Evolutionary conservation across 2,888 invertebrate species (phyloP).

Genomic region (Cephus sareptanus): DNA sequence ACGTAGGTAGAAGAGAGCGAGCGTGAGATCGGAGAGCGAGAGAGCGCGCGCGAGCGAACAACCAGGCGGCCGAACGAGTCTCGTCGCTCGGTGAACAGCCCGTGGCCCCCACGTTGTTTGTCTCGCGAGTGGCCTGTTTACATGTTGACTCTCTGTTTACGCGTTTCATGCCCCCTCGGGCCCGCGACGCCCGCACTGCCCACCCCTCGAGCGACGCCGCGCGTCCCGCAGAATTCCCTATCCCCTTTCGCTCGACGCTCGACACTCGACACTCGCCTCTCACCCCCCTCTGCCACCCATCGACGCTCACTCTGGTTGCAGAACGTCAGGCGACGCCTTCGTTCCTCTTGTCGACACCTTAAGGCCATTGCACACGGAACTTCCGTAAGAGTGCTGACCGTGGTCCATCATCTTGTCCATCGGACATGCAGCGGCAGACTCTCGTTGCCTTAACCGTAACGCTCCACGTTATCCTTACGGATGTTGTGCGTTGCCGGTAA

Average conservation of each 20-base stretch:
- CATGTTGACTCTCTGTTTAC: slow-evolving; percentile 67
- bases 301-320: neutral
- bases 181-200: slow-evolving; percentile 21
- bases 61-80: slow-evolving; percentile 26
- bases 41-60: neutral
- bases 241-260: slow-evolving; percentile 27
- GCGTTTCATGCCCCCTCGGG: slow-evolving; percentile 54
- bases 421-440: no score
- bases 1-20: slow-evolving; percentile 4
- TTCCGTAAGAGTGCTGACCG: no score
- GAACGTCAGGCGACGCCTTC: neutral
- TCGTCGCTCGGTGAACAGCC: slow-evolving; percentile 50
- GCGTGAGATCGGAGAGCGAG: neutral
- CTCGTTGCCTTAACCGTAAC: no score
- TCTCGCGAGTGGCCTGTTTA: slow-evolving; percentile 67
- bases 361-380: no score
- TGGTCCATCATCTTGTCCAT: no score
- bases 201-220: slow-evolving; percentile 23
- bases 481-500: no score
- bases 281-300: slow-evolving; percentile 8
- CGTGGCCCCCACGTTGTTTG: slow-evolving; percentile 66
- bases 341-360: no score
- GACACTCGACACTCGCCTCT: slow-evolving; percentile 18
- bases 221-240: slow-evolving; percentile 12
- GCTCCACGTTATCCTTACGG: no score